Conservation (phyloP, 2,797 vertebrate genomes). For the Rhabdophis nuchalis region DNA sequence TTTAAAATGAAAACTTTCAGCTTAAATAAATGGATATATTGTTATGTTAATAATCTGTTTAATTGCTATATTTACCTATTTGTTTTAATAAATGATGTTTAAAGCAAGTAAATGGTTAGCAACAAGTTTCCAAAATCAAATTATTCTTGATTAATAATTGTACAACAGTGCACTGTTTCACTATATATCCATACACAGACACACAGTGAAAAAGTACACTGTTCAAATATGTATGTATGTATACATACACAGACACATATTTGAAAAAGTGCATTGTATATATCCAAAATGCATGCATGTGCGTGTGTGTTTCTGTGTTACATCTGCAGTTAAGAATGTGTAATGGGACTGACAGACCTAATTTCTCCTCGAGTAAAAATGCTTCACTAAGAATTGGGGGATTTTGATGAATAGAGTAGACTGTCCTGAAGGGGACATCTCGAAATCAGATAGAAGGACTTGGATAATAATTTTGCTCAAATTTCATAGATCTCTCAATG, state of each 20-base stretch:
- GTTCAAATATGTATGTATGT: background rate
- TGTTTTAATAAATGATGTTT: background rate
- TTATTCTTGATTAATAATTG: background rate
- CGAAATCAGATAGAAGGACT: background rate
- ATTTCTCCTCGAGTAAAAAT: background rate
- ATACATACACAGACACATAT: background rate
- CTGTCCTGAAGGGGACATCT: background rate
- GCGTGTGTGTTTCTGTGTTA: background rate
- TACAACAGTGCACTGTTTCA: constrained; percentile 24
- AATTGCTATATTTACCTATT: background rate
- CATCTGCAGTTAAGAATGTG: background rate
- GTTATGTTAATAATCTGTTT: background rate
- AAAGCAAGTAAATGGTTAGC: background rate
- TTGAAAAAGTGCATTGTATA: background rate
- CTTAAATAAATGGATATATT: background rate
- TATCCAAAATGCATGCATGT: background rate
- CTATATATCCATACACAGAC: too few relatives aligned
- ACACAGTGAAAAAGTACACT: background rate
- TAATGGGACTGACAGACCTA: background rate
- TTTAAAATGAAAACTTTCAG: background rate
- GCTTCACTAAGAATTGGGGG: background rate
- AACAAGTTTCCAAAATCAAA: background rate
- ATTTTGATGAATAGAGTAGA: background rate
- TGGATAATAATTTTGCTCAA: background rate
- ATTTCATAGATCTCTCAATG: background rate